These are phyloP conservation scores for Aphelenchoides bicaudatus DNA, from an alignment of 2,888 invertebrate species.

Conservation along the genomic window DNA sequence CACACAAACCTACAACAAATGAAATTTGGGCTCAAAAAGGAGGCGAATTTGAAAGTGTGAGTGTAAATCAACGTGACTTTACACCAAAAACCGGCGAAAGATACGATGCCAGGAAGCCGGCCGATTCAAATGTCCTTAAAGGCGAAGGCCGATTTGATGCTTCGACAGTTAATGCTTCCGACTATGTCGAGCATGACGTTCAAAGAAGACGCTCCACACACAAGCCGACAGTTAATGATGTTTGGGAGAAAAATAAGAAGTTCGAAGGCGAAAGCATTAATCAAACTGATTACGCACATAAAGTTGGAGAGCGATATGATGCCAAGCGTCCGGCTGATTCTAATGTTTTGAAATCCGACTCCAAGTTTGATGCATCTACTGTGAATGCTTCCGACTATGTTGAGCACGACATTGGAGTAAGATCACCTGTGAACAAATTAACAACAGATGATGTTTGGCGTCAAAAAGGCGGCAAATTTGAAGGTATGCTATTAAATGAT, in stretches of 20 bases:
- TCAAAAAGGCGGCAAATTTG: constrained; percentile 5
- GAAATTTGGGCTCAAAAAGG: constrained; percentile 32
- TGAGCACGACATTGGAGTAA: too few relatives aligned
- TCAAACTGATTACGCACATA: background rate
- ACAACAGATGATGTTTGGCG: constrained; percentile 25
- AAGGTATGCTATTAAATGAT: background rate
- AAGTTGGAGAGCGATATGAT: constrained; percentile 31
- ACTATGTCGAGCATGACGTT: constrained; percentile 10
- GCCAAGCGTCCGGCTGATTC: constrained; percentile 30
- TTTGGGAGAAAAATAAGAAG: background rate
- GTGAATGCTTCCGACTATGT: constrained; percentile 26
- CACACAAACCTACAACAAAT: background rate
- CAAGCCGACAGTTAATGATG: background rate
- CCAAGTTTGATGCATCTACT: constrained; percentile 27
- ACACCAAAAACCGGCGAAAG: constrained; percentile 33
- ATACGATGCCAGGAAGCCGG: constrained; percentile 26
- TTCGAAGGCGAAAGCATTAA: background rate
- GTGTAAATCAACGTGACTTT: constrained; percentile 30
- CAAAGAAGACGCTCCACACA: background rate
- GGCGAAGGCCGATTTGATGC: constrained; percentile 23
- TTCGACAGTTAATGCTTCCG: background rate
- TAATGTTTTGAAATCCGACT: constrained; percentile 33
- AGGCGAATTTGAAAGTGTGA: constrained; percentile 27
- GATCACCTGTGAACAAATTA: too few relatives aligned
- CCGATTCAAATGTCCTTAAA: constrained; percentile 33